Base-by-base conservation (phyloP, 2,888 invertebrate species). In the Drosophila incognita region DNA sequence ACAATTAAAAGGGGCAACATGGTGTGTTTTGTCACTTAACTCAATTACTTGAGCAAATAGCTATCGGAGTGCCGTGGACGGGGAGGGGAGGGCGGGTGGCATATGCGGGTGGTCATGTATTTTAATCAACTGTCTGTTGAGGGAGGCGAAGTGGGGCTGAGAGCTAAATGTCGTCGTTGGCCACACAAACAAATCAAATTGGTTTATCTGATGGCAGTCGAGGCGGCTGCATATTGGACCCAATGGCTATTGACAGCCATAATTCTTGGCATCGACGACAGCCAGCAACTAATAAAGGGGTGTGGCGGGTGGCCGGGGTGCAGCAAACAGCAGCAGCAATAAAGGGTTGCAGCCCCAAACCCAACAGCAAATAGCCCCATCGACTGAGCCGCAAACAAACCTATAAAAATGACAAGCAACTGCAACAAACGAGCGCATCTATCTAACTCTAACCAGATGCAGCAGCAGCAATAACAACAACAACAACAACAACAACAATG, bases 361-460 rank as follows among this genome's bases (percentile, higher is more conserved):
- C 24, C 13, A 40, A n/a, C 40, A 46, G 15, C 52, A 48, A 24
- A 38, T 33, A 33, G 24, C 13, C 71, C 48, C 54, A 62, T 53
- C 53, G 49, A 56, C 63, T 81, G 73, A 81, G 79, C 78, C 85
- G 90, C 90, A 86, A 86, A 86, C 85, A 86, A 86, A 89, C 90
- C 85, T 89, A 86, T 86, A 86, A 86, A 86, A 86, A 89, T 86
- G 85, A 90, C 85, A 86, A 70, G 85, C 87, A 75, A 90, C 90
- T 86, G 85, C 85, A 86, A 90, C 89, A 90, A 90, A 86, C 87
- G 85, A 86, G 85, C 86, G 86, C 81, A 90, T 87, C 76, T 72
- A 90, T 90, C 89, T 58, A 79, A 69, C 51, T 68, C 79, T 79
- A 69, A 74, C 74, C 81, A 76, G 78, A 81, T 78, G 81, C 59